Evolutionary conservation across 2,113 vertebrate species (phyloP), one percentile per base, ranked within the genome.

Genomic region (Uropsilus gracilis): DNA sequence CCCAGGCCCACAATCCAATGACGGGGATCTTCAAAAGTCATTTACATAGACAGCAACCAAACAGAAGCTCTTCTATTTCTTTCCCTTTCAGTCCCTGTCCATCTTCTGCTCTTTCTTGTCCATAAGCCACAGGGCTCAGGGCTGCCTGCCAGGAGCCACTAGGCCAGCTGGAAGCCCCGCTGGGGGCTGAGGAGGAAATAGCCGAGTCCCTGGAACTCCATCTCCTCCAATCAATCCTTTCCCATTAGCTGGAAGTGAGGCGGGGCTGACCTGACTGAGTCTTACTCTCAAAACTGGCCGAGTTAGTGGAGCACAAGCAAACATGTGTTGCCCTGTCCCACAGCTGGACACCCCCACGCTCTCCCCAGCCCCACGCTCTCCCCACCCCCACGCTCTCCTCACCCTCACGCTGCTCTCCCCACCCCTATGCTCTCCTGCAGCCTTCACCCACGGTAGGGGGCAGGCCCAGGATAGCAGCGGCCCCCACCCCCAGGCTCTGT

Each of bases 111-210:
- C 18, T 48, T 71, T 57, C 84, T 83, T 89, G 86, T n/a, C n/a
- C 75, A 69, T 28, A 86, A 93, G 71, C 10, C n/a, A 34, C 22
- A 26, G 46, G 66, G 66, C 59, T 92, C 57, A 71, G 61, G 73
- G 46, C 30, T 80, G 86, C 68, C 86, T 83, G 44, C n/a, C 73
- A 75, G 61, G 53, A 89, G 89, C 75, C 1, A 30, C 42, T 8
- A 32, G 46, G 61, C 86, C 64, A 78, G 78, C 89, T 66, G 83
- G 69, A 32, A 61, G 50, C 61, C 80, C 86, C 90, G 89, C 89
- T 88, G 86, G 1, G 86, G 66, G 75, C 20, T 59, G 93, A 85
- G 48, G 78, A 88, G 44, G 48, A 63, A 30, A 34, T 8, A 13
- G 39, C 69, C 55, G 8, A 68, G 48, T 14, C 30, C 57, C 59